A percentile compares a stretch with the other conserved stretches of the same genome.
These are phyloP conservation scores for Pyrrhosoma nymphula DNA, from an alignment of 2,888 invertebrate species.

Conservation along the genomic window DNA sequence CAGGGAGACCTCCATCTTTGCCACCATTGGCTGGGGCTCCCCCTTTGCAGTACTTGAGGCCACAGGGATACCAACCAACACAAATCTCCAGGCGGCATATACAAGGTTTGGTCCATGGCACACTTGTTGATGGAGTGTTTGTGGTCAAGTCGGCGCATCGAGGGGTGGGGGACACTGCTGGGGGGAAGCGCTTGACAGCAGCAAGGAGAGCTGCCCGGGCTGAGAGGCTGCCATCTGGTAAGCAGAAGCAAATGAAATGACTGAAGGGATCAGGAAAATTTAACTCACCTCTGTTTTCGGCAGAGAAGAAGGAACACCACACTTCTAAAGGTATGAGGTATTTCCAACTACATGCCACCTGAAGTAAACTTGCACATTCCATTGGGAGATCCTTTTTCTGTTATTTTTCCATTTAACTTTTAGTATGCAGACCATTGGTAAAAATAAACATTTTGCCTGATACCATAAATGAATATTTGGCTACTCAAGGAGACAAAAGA, in stretches of 20 bases:
- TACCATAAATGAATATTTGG: too few relatives aligned
- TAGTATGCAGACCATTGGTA: too few relatives aligned
- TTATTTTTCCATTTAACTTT: too few relatives aligned
- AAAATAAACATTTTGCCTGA: too few relatives aligned
- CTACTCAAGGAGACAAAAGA: too few relatives aligned
- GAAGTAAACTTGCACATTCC: too few relatives aligned
- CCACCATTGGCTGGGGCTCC: constrained; percentile 77
- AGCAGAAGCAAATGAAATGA: neutral
- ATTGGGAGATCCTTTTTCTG: too few relatives aligned
- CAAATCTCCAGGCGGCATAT: constrained; percentile 92
- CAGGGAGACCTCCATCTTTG: constrained; percentile 44
- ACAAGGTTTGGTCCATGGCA: constrained; percentile 81
- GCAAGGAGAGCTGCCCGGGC: constrained; percentile 85
- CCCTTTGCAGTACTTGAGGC: constrained; percentile 95
- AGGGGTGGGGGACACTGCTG: constrained; percentile 74
- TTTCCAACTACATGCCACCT: neutral
- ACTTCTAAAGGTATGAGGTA: neutral
- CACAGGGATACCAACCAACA: constrained; percentile 98
- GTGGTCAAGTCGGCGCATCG: constrained; percentile 64
- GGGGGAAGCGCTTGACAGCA: constrained; percentile 87
- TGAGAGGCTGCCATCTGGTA: constrained; percentile 48
- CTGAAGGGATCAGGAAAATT: constrained; percentile 81
- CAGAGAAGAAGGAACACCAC: too few relatives aligned
- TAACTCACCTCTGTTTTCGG: too few relatives aligned
- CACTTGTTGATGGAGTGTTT: constrained; percentile 44